Conservation (phyloP, 2,113 vertebrate species). For the Carollia perspicillata region DNA sequence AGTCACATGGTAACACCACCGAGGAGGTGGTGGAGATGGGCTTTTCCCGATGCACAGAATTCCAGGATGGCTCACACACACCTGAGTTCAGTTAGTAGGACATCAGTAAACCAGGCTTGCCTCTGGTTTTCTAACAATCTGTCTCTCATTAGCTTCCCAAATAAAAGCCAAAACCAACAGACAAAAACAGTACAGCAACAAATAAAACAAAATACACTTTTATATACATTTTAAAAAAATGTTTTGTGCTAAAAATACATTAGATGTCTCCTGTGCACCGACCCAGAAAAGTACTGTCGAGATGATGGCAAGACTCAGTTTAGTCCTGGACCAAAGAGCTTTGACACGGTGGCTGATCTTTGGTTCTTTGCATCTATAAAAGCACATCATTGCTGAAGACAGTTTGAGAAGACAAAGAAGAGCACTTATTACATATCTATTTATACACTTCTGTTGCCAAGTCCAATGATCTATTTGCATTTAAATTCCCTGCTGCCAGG, state of each 20-base stretch:
- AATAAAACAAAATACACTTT: neutral
- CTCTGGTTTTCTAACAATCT: neutral
- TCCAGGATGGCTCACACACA: neutral
- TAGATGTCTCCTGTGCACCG: neutral
- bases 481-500: neutral
- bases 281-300: neutral
- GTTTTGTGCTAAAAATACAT: neutral
- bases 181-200: neutral
- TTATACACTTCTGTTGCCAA: neutral
- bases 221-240: neutral
- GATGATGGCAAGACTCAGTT: neutral
- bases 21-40: neutral
- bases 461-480: neutral
- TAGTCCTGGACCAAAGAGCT: neutral
- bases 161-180: constrained; percentile 1
- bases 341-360: neutral
- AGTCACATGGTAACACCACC: neutral
- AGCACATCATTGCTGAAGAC: neutral
- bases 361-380: neutral
- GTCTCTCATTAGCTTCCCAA: neutral
- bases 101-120: neutral
- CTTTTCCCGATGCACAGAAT: neutral
- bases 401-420: neutral
- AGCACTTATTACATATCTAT: neutral
- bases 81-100: neutral